Evolutionary conservation across 1,140 invertebrate species (phyloP).

Genomic region (Trichonephila inaurata): DNA sequence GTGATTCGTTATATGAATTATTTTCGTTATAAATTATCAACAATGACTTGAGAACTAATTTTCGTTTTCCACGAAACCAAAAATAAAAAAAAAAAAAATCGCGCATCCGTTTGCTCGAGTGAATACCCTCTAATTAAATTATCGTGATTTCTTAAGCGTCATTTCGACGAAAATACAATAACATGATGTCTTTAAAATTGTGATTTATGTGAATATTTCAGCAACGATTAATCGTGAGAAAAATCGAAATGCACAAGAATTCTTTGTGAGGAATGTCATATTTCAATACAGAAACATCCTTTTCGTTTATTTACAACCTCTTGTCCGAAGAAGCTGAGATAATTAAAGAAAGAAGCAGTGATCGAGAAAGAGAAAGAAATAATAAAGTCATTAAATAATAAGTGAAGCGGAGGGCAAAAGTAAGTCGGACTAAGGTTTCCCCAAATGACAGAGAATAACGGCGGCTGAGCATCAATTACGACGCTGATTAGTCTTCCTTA

Average conservation of each 20-base stretch:
- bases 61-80: too few relatives aligned
- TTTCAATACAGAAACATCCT: conserved; percentile 48
- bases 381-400: conserved; percentile 71
- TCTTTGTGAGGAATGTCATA: background rate
- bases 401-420: conserved; percentile 19
- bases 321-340: conserved; percentile 8
- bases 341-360: conserved; percentile 39
- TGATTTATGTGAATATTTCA: background rate
- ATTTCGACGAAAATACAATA: background rate
- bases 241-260: background rate
- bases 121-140: too few relatives aligned
- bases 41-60: too few relatives aligned
- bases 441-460: conserved; percentile 59
- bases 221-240: background rate
- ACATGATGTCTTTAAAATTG: background rate
- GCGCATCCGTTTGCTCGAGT: too few relatives aligned
- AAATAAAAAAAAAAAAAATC: too few relatives aligned
- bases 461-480: conserved; percentile 69
- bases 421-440: conserved; percentile 25
- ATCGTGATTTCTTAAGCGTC: background rate
- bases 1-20: too few relatives aligned
- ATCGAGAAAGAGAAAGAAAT: conserved; percentile 43
- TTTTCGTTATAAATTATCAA: too few relatives aligned
- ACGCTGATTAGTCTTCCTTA: conserved; percentile 65
- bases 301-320: conserved; percentile 25